Percentiles rank a stretch among this genome's conserved stretches.
These are phyloP conservation scores for Koerneria pararmatus DNA, from an alignment of 2,888 invertebrate genomes.

Conservation along the genomic window DNA sequence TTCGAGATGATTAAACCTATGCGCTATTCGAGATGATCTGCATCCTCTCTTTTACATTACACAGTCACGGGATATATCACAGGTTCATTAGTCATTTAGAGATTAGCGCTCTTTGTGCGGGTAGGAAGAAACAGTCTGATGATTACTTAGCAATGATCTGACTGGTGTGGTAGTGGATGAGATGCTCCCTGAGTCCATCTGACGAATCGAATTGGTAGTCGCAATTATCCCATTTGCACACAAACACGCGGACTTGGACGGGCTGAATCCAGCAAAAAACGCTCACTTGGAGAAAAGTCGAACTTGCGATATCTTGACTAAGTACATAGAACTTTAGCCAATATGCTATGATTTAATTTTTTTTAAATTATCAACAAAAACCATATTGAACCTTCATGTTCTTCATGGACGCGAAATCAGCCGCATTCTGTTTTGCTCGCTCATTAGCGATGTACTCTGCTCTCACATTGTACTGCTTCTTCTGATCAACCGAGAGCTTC, in stretches of 20 bases:
- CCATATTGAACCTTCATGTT: not conserved
- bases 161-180: constrained; percentile 67
- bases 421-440: constrained; percentile 49
- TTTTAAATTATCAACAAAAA: too few relatives aligned
- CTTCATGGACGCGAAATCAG: constrained; percentile 24
- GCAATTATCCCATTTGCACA: constrained; percentile 77
- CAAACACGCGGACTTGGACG: constrained; percentile 56
- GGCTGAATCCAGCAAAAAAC: constrained; percentile 59
- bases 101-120: too few relatives aligned
- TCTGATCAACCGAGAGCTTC: constrained; percentile 78
- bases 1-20: too few relatives aligned
- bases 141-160: constrained; percentile 43
- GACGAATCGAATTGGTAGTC: constrained; percentile 88
- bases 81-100: too few relatives aligned
- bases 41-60: too few relatives aligned
- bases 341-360: too few relatives aligned
- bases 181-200: constrained; percentile 82
- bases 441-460: constrained; percentile 76
- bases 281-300: too few relatives aligned
- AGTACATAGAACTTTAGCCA: too few relatives aligned
- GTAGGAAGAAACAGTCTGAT: too few relatives aligned
- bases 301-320: too few relatives aligned
- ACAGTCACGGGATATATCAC: too few relatives aligned
- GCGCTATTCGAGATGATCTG: too few relatives aligned
- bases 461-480: constrained; percentile 88